Evolutionary conservation across 1,140 invertebrate species (phyloP).

Genomic region (Lordiphosa mommai): DNA sequence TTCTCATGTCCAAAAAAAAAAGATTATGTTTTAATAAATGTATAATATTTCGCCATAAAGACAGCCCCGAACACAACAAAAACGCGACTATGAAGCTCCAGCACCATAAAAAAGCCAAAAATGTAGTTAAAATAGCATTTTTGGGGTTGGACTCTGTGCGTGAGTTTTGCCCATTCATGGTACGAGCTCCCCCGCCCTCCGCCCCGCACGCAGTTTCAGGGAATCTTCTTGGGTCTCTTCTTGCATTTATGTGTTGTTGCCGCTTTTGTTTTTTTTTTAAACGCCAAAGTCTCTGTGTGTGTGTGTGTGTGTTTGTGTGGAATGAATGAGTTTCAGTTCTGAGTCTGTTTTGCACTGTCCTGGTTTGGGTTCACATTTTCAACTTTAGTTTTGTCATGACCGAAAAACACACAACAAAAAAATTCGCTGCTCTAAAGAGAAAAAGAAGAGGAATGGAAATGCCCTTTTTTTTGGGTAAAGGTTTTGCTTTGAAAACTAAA

Average conservation of each 20-base stretch:
- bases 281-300: conserved; percentile 20
- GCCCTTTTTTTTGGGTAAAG: no score
- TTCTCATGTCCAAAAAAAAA: conserved; percentile 52
- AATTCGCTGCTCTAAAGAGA: not conserved
- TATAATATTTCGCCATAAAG: conserved; percentile 54
- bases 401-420: conserved; percentile 42
- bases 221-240: conserved; percentile 38
- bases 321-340: conserved; percentile 37
- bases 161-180: conserved; percentile 39
- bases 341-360: conserved; percentile 7
- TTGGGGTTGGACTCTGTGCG: conserved; percentile 25
- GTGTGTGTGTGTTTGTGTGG: conserved; percentile 1
- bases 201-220: conserved; percentile 23
- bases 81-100: conserved; percentile 1
- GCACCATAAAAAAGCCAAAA: conserved; percentile 49
- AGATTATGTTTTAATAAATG: conserved; percentile 74
- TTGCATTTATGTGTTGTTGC: no score
- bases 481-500: no score
- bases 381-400: conserved; percentile 54
- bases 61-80: conserved; percentile 7
- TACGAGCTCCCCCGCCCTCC: not conserved
- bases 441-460: no score
- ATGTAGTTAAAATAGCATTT: conserved; percentile 69
- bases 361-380: conserved; percentile 36
- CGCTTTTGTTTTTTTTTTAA: conserved; percentile 28